Conservation (phyloP, 2,888 invertebrate genomes). For the Iselma pallidipennis region DNA sequence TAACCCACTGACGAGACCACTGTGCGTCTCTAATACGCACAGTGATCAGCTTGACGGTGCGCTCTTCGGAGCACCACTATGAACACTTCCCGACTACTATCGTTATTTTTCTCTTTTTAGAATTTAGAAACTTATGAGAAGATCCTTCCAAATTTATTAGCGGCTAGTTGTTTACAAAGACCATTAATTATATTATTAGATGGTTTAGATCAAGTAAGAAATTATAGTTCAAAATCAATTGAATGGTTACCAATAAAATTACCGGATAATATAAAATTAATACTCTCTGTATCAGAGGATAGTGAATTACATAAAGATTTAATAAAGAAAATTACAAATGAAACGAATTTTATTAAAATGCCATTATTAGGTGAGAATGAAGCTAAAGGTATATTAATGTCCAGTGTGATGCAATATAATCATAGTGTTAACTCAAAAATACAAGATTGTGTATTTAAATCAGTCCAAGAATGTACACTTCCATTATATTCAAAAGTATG, state of each 20-base stretch:
- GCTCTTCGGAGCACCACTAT: no score
- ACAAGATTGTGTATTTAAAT: constrained; percentile 60
- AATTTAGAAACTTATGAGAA: constrained; percentile 73
- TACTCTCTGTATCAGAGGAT: constrained; percentile 71
- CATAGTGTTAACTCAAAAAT: constrained; percentile 66
- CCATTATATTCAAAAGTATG: constrained; percentile 72
- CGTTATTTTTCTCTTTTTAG: constrained; percentile 54
- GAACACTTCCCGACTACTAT: no score
- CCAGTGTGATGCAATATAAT: constrained; percentile 63
- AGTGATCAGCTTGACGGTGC: no score
- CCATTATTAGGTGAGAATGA: constrained; percentile 59
- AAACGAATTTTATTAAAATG: constrained; percentile 55
- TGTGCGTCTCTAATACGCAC: no score
- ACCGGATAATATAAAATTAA: constrained; percentile 75
- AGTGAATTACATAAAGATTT: constrained; percentile 55
- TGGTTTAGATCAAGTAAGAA: constrained; percentile 69
- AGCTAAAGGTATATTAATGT: constrained; percentile 60
- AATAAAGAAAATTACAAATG: constrained; percentile 42
- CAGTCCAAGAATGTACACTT: constrained; percentile 67
- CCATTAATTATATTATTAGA: constrained; percentile 75
- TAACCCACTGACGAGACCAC: no score
- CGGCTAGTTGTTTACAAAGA: constrained; percentile 61
- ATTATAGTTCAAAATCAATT: constrained; percentile 64
- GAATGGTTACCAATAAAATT: constrained; percentile 78
- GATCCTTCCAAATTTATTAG: constrained; percentile 61